Percentiles rank a stretch among this genome's conserved stretches.
Evolutionary conservation across 2,113 vertebrate genomes (phyloP).

Genomic region (Gobio gobio): DNA sequence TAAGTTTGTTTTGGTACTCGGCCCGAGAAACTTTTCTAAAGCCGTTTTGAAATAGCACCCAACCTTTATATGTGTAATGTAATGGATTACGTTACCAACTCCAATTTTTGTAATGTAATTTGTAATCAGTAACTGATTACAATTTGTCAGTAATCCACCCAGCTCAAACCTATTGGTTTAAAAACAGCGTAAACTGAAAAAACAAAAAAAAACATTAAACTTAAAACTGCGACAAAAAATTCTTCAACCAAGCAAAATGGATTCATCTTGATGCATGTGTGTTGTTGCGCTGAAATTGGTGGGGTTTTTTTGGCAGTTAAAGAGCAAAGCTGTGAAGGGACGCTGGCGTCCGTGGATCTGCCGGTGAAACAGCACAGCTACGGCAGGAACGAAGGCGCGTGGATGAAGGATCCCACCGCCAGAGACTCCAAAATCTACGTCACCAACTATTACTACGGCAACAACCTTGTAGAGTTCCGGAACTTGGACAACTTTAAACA

Average conservation of each 20-base stretch:
- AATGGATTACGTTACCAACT: too few relatives aligned
- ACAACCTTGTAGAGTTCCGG: constrained; percentile 94
- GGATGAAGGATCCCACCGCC: constrained; percentile 94
- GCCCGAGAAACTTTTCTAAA: too few relatives aligned
- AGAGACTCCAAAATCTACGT: constrained; percentile 90
- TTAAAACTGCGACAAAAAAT: neutral
- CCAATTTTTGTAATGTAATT: too few relatives aligned
- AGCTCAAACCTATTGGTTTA: neutral
- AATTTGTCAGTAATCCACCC: too few relatives aligned
- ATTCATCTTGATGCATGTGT: neutral
- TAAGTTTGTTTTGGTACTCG: too few relatives aligned
- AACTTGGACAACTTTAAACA: constrained; percentile 96
- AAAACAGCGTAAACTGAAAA: neutral
- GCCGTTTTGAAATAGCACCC: too few relatives aligned
- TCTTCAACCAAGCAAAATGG: too few relatives aligned
- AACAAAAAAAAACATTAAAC: neutral
- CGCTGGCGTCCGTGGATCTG: constrained; percentile 83
- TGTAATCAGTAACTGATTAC: too few relatives aligned
- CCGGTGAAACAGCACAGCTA: constrained; percentile 91
- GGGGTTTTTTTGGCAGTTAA: constrained; percentile 71
- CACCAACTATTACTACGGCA: constrained; percentile 97
- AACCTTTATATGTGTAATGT: too few relatives aligned
- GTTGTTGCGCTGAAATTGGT: neutral
- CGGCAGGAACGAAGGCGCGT: constrained; percentile 92
- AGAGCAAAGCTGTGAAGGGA: constrained; percentile 87